phyloP scores from a whole-genome alignment of 2,888 invertebrate genomes.

The Meandrusa payeni region DNA sequence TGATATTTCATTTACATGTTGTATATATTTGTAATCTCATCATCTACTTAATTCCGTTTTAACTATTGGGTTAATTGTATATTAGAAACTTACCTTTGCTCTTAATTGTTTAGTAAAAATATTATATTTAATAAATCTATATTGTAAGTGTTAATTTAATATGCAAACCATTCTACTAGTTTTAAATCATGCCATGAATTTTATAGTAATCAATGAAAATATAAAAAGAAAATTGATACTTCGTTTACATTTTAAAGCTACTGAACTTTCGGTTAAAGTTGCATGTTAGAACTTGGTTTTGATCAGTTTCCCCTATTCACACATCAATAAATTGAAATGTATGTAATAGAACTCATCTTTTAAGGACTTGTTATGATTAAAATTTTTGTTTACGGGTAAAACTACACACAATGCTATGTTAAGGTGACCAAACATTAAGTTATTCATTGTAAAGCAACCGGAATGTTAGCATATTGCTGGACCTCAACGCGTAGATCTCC shows the following conservation, averaged over 20 bases:
- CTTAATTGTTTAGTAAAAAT: neutral
- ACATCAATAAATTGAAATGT: neutral
- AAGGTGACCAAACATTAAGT: constrained; percentile 2
- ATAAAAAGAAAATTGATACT: too few species aligned
- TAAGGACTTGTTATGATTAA: neutral
- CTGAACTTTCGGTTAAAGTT: too few species aligned
- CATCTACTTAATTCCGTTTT: constrained; percentile 14
- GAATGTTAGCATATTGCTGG: neutral
- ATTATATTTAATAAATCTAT: too few species aligned
- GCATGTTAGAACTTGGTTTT: too few species aligned
- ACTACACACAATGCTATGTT: constrained; percentile 1
- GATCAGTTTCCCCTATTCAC: too few species aligned
- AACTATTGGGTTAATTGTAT: constrained; percentile 3
- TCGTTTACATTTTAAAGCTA: too few species aligned
- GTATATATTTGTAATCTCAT: constrained; percentile 14
- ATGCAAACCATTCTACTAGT: too few species aligned
- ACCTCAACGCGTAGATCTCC: constrained; percentile 4
- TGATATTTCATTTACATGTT: constrained; percentile 6
- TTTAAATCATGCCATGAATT: too few species aligned
- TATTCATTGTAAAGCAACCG: neutral
- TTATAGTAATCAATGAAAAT: too few species aligned
- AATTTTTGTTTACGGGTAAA: constrained; percentile 20
- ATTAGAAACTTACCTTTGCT: too few species aligned
- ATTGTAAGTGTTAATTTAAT: too few species aligned
- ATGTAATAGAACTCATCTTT: neutral